Evolutionary conservation across 2,888 invertebrate genomes (phyloP).

Genomic region (Clunio marinus): DNA sequence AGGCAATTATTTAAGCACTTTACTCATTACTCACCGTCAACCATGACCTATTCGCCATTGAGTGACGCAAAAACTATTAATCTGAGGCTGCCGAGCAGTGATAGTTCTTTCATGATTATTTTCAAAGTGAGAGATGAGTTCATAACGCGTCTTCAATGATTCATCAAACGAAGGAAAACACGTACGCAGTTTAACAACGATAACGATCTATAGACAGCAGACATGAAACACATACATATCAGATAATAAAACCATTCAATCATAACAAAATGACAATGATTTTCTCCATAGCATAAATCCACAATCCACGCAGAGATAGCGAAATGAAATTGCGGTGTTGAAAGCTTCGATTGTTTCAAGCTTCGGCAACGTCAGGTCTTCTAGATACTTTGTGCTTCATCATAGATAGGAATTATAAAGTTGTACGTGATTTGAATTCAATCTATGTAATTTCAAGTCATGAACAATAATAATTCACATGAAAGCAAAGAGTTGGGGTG

Average conservation of each 20-base stretch:
- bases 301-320: not conserved
- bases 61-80: slow-evolving; percentile 6
- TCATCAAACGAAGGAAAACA: not conserved
- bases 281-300: slow-evolving; percentile 22
- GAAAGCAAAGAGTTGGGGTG: not conserved
- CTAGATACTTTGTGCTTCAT: slow-evolving; percentile 18
- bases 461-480: slow-evolving; percentile 21
- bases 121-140: not conserved
- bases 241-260: slow-evolving; percentile 33
- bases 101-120: not conserved
- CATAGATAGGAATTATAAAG: slow-evolving; percentile 36
- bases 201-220: not conserved
- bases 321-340: not conserved
- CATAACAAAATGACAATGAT: slow-evolving; percentile 35
- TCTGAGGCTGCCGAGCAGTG: not conserved
- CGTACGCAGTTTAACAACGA: not conserved
- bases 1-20: slow-evolving; percentile 15
- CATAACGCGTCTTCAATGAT: not conserved
- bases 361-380: not conserved
- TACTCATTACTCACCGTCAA: slow-evolving; percentile 9
- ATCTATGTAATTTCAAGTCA: slow-evolving; percentile 26
- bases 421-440: slow-evolving; percentile 35
- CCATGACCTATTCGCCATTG: not conserved
- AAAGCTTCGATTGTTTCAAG: slow-evolving; percentile 28
- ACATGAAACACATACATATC: no score